Evolutionary conservation across 1,140 invertebrate species (phyloP).

Genomic region (Belonocnema kinseyi): DNA sequence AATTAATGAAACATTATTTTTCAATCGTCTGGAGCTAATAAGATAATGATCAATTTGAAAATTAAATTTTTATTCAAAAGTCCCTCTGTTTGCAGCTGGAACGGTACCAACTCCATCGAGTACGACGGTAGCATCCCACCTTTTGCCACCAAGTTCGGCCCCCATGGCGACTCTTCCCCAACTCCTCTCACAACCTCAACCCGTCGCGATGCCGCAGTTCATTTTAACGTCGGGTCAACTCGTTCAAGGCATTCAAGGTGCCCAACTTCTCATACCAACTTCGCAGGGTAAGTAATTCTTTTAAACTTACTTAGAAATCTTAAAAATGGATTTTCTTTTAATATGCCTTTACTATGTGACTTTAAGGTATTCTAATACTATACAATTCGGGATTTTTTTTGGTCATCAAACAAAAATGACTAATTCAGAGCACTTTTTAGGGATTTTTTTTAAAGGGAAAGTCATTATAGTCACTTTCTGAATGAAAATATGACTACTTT

Average conservation of each 20-base stretch:
- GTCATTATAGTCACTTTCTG: too few relatives aligned
- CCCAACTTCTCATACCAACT: conserved; percentile 94
- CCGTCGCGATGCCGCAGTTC: conserved; percentile 90
- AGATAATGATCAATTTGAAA: too few relatives aligned
- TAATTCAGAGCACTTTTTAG: too few relatives aligned
- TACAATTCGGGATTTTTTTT: too few relatives aligned
- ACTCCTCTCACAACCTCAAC: conserved; percentile 79
- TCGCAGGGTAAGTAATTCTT: conserved; percentile 85
- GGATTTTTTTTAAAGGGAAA: too few relatives aligned
- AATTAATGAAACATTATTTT: too few relatives aligned
- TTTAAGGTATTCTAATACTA: too few relatives aligned
- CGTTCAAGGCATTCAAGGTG: conserved; percentile 93
- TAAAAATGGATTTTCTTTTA: background rate
- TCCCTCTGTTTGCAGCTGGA: conserved; percentile 57
- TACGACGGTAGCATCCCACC: conserved; percentile 70
- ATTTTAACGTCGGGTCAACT: conserved; percentile 93
- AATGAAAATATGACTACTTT: too few relatives aligned
- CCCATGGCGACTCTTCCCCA: conserved; percentile 76
- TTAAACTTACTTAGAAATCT: conserved; percentile 1
- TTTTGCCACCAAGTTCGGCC: conserved; percentile 70
- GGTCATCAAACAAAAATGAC: too few relatives aligned
- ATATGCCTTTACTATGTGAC: too few relatives aligned
- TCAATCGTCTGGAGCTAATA: too few relatives aligned
- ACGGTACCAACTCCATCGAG: conserved; percentile 73
- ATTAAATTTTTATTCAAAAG: background rate